Base-by-base conservation (phyloP, 2,888 invertebrate species). In the Dicycla oo region DNA sequence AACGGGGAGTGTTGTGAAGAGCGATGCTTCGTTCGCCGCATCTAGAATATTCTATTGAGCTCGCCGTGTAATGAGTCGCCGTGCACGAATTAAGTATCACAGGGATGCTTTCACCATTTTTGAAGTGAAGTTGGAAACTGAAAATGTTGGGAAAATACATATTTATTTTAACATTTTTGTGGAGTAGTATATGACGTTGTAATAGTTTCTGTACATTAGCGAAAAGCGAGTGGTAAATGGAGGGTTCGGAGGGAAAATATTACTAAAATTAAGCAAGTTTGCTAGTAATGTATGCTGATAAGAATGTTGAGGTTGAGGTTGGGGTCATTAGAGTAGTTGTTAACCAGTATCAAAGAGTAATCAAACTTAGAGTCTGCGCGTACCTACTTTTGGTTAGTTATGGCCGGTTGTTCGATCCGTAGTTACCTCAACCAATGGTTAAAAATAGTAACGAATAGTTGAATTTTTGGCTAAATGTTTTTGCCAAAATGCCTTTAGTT, bases 1-100 rank as follows among this genome's bases (percentile, higher is more conserved):
- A 79, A 62, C 63, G 38, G 34, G 26, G 7, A 54, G 60, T 65
- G 49, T 75, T 70, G 73, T 77, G 70, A 54, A 77, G 74, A 69
- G 73, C 64, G 47, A 57, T 53, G 51, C 69, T 56, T 63, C 80
- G 66, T 56, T 66, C 78, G 45, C 68, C 78, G 76, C 78, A 72
- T 65, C 73, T 83, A 80, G 82, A 85, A 87, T 86, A 87, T 87
- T 87, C 84, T 79, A 86, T 87, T 62, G 65, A 81, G 69, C 49
- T 56, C 78, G 66, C 66, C 73, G 53, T 60, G 79, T 87, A 88
- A 86, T 83, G 85, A 87, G 82, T 79, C 69, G 54, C 70, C 67
- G 81, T 81, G 68, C 75, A 56, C 53, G 70, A 88, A 85, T 83
- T 80, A 87, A 85, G 74, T 68, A 81, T 65, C 51, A 74, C 75